Percentiles rank a stretch among this genome's conserved stretches.
These are phyloP conservation scores for Podargus strigoides DNA, from an alignment of 2,797 vertebrate species.

Conservation along the genomic window DNA sequence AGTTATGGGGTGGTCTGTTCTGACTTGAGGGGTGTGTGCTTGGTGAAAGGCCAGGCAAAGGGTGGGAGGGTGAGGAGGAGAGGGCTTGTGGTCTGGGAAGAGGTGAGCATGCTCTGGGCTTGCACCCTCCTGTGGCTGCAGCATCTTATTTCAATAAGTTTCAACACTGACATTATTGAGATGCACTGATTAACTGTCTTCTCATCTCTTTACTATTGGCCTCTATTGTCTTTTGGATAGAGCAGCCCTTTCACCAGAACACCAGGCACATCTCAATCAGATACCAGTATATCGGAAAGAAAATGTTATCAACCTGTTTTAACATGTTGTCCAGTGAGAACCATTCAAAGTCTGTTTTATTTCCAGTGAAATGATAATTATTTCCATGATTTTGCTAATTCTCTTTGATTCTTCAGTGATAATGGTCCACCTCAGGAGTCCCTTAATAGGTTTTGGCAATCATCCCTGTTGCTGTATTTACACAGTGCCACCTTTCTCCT, in stretches of 20 bases:
- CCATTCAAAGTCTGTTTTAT: background rate
- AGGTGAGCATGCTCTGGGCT: background rate
- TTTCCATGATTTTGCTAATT: background rate
- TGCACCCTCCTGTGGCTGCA: background rate
- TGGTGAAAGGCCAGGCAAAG: no score
- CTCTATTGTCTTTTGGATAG: no score
- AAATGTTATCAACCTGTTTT: background rate
- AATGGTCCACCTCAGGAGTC: background rate
- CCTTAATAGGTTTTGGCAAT: background rate
- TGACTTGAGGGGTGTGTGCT: background rate
- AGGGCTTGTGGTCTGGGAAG: background rate
- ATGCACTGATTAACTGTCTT: background rate
- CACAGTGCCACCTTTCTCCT: no score
- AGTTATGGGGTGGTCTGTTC: no score
- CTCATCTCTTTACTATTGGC: background rate
- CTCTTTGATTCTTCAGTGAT: background rate
- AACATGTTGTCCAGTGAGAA: background rate
- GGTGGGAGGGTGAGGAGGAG: background rate
- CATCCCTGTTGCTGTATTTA: no score
- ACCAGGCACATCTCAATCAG: background rate
- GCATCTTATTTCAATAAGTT: background rate
- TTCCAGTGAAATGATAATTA: no score
- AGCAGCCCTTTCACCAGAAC: background rate
- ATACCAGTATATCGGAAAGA: background rate
- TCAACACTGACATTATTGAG: background rate